phyloP scores from a whole-genome alignment of 2,113 vertebrate genomes.

The Channa maculata region DNA sequence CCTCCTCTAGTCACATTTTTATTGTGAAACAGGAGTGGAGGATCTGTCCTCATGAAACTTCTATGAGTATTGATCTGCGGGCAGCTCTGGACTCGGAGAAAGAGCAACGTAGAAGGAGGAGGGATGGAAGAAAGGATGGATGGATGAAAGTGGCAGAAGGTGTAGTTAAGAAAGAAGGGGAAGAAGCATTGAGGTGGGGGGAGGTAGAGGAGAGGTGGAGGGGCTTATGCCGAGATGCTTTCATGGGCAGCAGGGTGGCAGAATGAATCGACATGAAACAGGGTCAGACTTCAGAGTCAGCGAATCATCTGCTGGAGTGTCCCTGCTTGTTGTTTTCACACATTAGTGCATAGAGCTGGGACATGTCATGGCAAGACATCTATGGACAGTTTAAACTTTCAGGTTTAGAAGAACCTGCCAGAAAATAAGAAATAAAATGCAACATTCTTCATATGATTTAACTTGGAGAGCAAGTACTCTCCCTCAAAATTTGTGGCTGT shows the following conservation, averaged over 20 bases:
- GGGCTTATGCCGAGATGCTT: slow-evolving; percentile 49
- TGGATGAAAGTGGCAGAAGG: slow-evolving; percentile 70
- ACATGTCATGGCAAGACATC: background rate
- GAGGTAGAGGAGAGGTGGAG: slow-evolving; percentile 30
- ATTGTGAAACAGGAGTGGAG: slow-evolving; percentile 87
- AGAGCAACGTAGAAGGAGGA: slow-evolving; percentile 42
- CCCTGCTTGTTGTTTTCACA: background rate
- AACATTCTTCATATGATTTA: background rate
- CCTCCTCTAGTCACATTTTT: slow-evolving; percentile 67
- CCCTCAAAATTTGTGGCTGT: background rate
- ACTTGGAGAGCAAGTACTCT: background rate
- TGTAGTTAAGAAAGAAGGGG: slow-evolving; percentile 61
- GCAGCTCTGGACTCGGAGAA: slow-evolving; percentile 61
- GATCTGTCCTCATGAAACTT: slow-evolving; percentile 88
- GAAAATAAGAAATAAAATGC: background rate
- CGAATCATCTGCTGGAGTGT: slow-evolving; percentile 7
- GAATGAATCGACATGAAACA: slow-evolving; percentile 37
- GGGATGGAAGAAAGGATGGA: slow-evolving; percentile 48
- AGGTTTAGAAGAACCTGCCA: background rate
- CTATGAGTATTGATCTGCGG: slow-evolving; percentile 86
- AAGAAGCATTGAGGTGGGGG: slow-evolving; percentile 9
- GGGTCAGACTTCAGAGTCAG: slow-evolving; percentile 23
- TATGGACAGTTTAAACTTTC: background rate
- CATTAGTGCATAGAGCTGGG: background rate
- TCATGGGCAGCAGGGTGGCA: slow-evolving; percentile 45